Evolutionary conservation across 30 jellyfish, hydroid and myxozoan genomes (phyloP).

Genomic region (Aurelia sp.): DNA sequence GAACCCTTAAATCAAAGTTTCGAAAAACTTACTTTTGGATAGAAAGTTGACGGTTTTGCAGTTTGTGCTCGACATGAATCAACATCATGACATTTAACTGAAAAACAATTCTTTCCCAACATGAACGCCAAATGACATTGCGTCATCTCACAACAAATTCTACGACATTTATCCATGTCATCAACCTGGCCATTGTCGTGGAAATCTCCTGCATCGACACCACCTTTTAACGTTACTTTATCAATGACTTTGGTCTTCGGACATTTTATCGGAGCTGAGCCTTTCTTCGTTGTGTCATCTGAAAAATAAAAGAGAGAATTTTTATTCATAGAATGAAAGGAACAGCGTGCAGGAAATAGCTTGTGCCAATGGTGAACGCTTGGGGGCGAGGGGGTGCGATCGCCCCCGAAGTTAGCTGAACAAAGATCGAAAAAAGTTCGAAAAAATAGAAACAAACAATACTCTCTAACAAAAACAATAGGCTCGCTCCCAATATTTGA

Average conservation of each 20-base stretch:
- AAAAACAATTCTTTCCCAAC: slow-evolving; percentile 90
- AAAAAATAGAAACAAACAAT: too few relatives aligned
- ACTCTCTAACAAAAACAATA: too few relatives aligned
- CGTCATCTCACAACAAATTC: slow-evolving; percentile 97
- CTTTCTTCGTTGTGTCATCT: slow-evolving; percentile 10
- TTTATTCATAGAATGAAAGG: too few relatives aligned
- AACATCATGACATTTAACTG: slow-evolving; percentile 91
- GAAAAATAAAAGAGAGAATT: background rate
- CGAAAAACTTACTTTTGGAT: slow-evolving; percentile 73
- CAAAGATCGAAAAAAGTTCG: too few relatives aligned
- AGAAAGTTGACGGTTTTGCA: slow-evolving; percentile 93
- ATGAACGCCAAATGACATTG: slow-evolving; percentile 94
- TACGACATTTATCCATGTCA: slow-evolving; percentile 90
- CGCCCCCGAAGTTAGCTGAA: too few relatives aligned
- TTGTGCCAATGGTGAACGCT: too few relatives aligned
- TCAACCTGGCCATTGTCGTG: slow-evolving; percentile 94
- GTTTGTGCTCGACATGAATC: slow-evolving; percentile 94
- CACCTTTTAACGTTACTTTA: slow-evolving; percentile 89
- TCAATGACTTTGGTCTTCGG: slow-evolving; percentile 87
- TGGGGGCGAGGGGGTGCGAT: too few relatives aligned
- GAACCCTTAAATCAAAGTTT: too few relatives aligned
- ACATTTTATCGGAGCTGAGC: slow-evolving; percentile 57
- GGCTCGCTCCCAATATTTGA: too few relatives aligned
- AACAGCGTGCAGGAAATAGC: too few relatives aligned
- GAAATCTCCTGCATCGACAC: slow-evolving; percentile 98